These are phyloP conservation scores for Sebastes jordani DNA, from an alignment of 2,797 vertebrate species.

Conservation along the genomic window DNA sequence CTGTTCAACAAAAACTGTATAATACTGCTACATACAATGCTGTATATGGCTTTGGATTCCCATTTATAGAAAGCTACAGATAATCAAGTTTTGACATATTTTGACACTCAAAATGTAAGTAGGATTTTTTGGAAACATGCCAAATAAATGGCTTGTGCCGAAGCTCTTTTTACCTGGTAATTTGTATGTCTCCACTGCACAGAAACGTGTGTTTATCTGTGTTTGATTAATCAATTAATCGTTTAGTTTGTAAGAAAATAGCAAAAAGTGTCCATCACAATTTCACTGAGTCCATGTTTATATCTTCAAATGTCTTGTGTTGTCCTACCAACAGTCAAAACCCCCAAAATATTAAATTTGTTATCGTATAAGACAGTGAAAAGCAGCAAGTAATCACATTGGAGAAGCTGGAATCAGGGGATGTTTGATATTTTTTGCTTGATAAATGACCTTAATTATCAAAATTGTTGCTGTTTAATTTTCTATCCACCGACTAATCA, in stretches of 20 bases:
- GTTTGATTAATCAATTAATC: neutral
- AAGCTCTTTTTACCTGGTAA: neutral
- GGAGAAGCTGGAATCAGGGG: neutral
- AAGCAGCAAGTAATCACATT: neutral
- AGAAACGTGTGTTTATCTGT: neutral
- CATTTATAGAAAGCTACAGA: slow-evolving; percentile 46
- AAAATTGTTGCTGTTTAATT: neutral
- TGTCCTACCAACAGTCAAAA: neutral
- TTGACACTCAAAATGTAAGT: slow-evolving; percentile 53
- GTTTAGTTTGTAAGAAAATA: too few species aligned
- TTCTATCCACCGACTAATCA: fast-evolving
- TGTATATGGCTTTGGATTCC: slow-evolving; percentile 39
- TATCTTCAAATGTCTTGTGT: neutral
- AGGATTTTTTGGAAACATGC: slow-evolving; percentile 41
- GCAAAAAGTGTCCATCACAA: neutral
- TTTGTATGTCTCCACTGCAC: neutral
- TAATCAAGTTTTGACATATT: slow-evolving; percentile 58
- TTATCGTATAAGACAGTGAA: neutral
- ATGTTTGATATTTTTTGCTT: too few species aligned
- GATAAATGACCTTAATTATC: too few species aligned
- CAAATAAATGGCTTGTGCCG: slow-evolving; percentile 62
- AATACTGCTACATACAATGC: slow-evolving; percentile 18
- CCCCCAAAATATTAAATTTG: neutral
- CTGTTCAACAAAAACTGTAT: slow-evolving; percentile 6
- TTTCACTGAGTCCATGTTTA: too few species aligned